Conservation (phyloP, 2,113 vertebrate genomes). For the Geococcyx californianus region DNA sequence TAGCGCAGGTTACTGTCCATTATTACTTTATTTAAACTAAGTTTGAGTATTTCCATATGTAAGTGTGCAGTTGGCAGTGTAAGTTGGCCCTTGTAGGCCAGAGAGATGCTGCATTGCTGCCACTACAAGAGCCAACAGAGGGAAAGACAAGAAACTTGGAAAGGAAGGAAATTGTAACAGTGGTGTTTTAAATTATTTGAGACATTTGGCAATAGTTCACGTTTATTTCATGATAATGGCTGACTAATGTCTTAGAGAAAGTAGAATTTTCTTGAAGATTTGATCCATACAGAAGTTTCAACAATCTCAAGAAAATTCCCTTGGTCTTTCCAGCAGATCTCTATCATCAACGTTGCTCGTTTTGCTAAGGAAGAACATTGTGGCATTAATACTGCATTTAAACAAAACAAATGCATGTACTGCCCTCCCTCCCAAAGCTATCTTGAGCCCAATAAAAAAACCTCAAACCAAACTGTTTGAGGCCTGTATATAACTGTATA, state of each 20-base stretch:
- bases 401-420: background rate
- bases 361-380: background rate
- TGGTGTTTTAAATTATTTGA: background rate
- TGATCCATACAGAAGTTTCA: background rate
- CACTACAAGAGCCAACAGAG: background rate
- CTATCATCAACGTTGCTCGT: background rate
- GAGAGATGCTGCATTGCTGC: background rate
- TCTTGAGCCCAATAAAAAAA: background rate
- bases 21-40: background rate
- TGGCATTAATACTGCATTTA: background rate
- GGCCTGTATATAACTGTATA: background rate
- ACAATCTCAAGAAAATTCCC: background rate
- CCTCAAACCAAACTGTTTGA: background rate
- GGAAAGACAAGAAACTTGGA: background rate
- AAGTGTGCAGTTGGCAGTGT: background rate
- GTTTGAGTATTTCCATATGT: background rate
- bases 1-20: background rate
- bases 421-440: fast-evolving
- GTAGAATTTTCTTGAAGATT: background rate
- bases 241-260: background rate
- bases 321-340: background rate
- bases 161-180: background rate
- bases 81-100: background rate
- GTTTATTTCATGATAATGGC: background rate
- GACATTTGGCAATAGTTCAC: background rate